These are phyloP conservation scores for Thecocarcelia acutangulata DNA, from an alignment of 2,888 invertebrate species.

Conservation along the genomic window DNA sequence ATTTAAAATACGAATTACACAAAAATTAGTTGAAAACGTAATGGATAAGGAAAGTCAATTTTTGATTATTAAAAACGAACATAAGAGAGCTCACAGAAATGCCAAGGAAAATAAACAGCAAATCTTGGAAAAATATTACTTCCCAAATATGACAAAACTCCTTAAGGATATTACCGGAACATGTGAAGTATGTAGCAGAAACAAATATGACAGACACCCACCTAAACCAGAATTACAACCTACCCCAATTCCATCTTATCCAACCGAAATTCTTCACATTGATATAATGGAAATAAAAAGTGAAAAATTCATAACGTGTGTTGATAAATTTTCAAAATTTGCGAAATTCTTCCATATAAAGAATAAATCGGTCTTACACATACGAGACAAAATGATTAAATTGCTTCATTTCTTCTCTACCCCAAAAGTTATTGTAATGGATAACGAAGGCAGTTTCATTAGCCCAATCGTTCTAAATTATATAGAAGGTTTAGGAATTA, in stretches of 20 bases:
- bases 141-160: conserved; percentile 5
- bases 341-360: conserved; percentile 25
- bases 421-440: conserved; percentile 21
- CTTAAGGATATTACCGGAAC: neutral
- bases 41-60: neutral
- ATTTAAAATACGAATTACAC: conserved; percentile 7
- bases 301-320: conserved; percentile 12
- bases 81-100: neutral
- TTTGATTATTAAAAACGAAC: neutral
- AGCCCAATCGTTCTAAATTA: conserved; percentile 19
- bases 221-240: too few species aligned
- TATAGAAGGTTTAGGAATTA: conserved; percentile 1
- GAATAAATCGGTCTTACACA: conserved; percentile 20
- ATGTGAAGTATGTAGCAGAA: neutral
- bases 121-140: neutral
- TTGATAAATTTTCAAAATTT: conserved; percentile 22
- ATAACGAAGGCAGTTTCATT: conserved; percentile 20
- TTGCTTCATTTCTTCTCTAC: conserved; percentile 18
- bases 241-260: conserved; percentile 36
- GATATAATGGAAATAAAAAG: conserved; percentile 18
- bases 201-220: conserved; percentile 18
- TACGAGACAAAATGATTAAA: conserved; percentile 13
- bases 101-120: neutral
- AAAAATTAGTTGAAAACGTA: conserved; percentile 1
- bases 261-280: conserved; percentile 38